Evolutionary conservation across 2,113 vertebrate species (phyloP), one percentile per base, ranked within the genome.

Genomic region (Neodontobutis hainanensis): DNA sequence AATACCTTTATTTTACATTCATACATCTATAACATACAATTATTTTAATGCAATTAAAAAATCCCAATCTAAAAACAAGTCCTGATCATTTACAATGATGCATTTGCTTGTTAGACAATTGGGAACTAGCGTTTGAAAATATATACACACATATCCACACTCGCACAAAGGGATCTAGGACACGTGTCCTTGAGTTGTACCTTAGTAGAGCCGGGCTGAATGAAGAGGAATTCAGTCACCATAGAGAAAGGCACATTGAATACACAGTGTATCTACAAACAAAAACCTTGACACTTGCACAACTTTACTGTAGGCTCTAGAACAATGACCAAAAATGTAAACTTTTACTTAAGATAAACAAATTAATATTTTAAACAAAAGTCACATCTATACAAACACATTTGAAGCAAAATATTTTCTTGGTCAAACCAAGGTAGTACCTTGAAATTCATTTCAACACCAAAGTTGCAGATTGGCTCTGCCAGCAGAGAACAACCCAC

Each of bases 1-100:
- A 92, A 92, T 93, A 92, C 76, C 92, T 99, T 98, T 97, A 97
- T 98, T 98, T 96, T 95, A 95, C 94, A 94, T 97, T 96, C 96
- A 94, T 96, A 97, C 96, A 98, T 95, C 94, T 94, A 94, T 94
- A 95, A 88, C 82, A 78, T 97, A 98, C 95, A 98, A 94, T 47
- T 85, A 87, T 91, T 93, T 91, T 94, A 96, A 97, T 95, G 94
- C 93, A 94, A 90, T 94, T 95, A 91, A 81, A 95, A 90, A 88
- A 85, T 61, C 86, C 92, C 92, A 94, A 95, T 93, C 92, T 67
- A 89, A 94, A 96, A 96, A 92, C 91, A 94, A 94, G 91, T 94
- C 93, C 93, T 94, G 93, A 87, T 89, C 78, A 90, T 89, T 68
- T 90, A 93, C 89, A 90, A 82, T 81, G 78, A 89, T 85, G 82